Percentiles rank a stretch among this genome's conserved stretches.
phyloP scores from a whole-genome alignment of 2,113 vertebrate genomes.

The Apodemus speciosus region DNA sequence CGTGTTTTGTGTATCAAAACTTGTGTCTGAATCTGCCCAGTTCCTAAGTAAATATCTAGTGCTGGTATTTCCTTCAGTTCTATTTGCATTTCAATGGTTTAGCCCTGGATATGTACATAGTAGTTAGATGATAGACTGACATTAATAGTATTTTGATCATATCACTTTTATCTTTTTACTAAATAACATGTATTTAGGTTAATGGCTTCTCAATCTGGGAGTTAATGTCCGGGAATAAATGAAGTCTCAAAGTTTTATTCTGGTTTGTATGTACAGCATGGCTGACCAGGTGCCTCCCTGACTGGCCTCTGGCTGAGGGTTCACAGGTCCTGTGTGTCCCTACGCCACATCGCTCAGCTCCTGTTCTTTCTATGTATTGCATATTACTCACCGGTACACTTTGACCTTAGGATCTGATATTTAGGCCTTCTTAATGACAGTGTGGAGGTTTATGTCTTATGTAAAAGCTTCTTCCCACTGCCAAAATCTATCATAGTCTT shows the following conservation, averaged over 20 bases:
- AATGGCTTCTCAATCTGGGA: no score
- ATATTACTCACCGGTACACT: no score
- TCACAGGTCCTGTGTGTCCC: no score
- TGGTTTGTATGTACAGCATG: no score
- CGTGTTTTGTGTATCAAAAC: neutral
- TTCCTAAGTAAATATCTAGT: neutral
- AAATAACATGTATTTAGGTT: no score
- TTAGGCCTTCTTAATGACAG: neutral
- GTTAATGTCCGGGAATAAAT: no score
- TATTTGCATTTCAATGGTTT: constrained; percentile 1
- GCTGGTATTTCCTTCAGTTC: neutral
- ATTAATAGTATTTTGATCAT: neutral
- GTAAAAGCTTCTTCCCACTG: neutral
- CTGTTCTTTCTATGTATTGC: no score
- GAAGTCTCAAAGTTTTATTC: no score
- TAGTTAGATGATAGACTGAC: neutral
- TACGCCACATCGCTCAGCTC: no score
- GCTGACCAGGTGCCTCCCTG: no score
- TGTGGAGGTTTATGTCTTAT: neutral
- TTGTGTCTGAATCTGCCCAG: neutral
- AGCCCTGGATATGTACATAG: neutral
- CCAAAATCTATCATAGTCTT: neutral
- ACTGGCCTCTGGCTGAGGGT: no score
- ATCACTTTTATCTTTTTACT: neutral
- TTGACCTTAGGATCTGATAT: no score